A percentile compares a stretch with the other conserved stretches of the same genome.
Evolutionary conservation across 2,888 invertebrate species (phyloP).

Genomic region (Melitaea athalia): DNA sequence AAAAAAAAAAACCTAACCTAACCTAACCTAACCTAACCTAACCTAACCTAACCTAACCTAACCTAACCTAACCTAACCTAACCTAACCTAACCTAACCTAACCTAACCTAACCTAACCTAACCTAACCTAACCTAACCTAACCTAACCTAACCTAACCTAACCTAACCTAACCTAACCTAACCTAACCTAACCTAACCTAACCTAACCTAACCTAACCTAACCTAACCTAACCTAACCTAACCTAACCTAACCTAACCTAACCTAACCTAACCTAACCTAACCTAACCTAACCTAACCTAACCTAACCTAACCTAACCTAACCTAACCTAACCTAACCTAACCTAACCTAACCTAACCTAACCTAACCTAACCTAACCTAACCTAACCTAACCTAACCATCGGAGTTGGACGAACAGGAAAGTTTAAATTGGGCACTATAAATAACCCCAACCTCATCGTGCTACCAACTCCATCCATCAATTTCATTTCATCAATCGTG

Average conservation of each 20-base stretch:
- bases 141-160: conserved; percentile 32
- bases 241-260: conserved; percentile 31
- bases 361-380: conserved; percentile 23
- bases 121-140: conserved; percentile 33
- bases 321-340: conserved; percentile 32
- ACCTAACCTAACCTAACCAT: conserved; percentile 21
- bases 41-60: conserved; percentile 44
- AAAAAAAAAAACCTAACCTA: too few relatives aligned
- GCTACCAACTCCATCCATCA: too few relatives aligned
- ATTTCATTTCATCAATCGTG: too few relatives aligned
- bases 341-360: conserved; percentile 32
- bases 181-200: conserved; percentile 32
- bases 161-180: conserved; percentile 32
- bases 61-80: conserved; percentile 35
- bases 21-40: conserved; percentile 43
- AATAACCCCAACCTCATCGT: too few relatives aligned
- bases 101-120: conserved; percentile 34
- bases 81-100: conserved; percentile 34
- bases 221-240: conserved; percentile 32
- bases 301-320: conserved; percentile 30
- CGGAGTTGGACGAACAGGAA: too few relatives aligned
- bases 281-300: conserved; percentile 31
- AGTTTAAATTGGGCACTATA: too few relatives aligned
- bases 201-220: conserved; percentile 29
- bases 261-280: conserved; percentile 30